Evolutionary conservation across 2,888 invertebrate species (phyloP).

Genomic region (Leucozona laternaria): DNA sequence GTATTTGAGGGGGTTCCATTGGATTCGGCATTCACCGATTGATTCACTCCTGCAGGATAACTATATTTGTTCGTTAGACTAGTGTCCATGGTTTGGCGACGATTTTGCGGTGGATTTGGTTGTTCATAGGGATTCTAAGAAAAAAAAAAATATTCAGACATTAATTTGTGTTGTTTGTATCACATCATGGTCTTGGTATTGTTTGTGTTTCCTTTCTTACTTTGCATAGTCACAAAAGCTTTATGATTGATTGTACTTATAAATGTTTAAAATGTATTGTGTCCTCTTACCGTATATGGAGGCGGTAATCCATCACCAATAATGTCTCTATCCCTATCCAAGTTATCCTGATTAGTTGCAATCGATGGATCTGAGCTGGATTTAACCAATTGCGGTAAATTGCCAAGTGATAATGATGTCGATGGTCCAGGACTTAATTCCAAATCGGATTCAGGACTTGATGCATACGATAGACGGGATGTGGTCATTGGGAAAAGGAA

Average conservation of each 20-base stretch:
- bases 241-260: slow-evolving; percentile 54
- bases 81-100: slow-evolving; percentile 83
- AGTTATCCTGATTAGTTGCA: slow-evolving; percentile 95
- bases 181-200: not conserved
- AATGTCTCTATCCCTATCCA: slow-evolving; percentile 87
- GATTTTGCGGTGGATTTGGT: slow-evolving; percentile 80
- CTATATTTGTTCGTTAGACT: slow-evolving; percentile 83
- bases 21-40: slow-evolving; percentile 78
- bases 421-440: slow-evolving; percentile 92
- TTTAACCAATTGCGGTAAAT: slow-evolving; percentile 88
- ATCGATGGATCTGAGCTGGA: slow-evolving; percentile 97
- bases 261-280: slow-evolving; percentile 59
- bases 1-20: slow-evolving; percentile 78
- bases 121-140: slow-evolving; percentile 83
- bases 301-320: slow-evolving; percentile 89
- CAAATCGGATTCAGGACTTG: slow-evolving; percentile 97
- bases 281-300: slow-evolving; percentile 91
- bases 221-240: slow-evolving; percentile 37
- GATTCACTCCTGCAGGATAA: slow-evolving; percentile 84
- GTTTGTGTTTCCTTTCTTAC: slow-evolving; percentile 3
- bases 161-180: not conserved
- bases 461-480: slow-evolving; percentile 96
- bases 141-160: slow-evolving; percentile 17
- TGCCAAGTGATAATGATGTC: slow-evolving; percentile 85
- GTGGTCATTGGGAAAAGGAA: slow-evolving; percentile 99